phyloP scores from a whole-genome alignment of 2,888 invertebrate species.

The Deladenus siricidicola region DNA sequence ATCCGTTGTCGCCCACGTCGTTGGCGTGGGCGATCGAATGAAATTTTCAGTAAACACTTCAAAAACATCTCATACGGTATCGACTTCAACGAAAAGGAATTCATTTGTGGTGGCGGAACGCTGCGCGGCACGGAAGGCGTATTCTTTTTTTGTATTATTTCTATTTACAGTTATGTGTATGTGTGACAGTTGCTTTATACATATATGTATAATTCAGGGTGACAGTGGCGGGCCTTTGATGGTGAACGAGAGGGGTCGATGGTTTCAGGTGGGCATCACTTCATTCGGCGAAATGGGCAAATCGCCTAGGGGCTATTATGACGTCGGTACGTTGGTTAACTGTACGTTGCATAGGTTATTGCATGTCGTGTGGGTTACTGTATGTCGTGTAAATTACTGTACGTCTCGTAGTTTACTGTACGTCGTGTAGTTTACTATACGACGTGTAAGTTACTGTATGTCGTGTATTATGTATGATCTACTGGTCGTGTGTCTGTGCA shows the following conservation, averaged over 20 bases:
- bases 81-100: not conserved
- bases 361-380: no score
- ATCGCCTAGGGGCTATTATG: not conserved
- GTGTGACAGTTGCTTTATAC: no score
- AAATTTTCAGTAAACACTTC: not conserved
- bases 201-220: no score
- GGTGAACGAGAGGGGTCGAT: slow-evolving; percentile 1
- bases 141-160: not conserved
- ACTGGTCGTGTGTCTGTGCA: no score
- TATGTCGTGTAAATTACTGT: no score
- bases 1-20: no score
- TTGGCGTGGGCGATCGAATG: no score
- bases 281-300: not conserved
- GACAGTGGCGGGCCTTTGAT: slow-evolving; percentile 1
- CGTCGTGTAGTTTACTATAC: no score
- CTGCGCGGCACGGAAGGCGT: not conserved
- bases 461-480: no score
- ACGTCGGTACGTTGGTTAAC: slow-evolving; percentile 1
- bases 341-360: no score
- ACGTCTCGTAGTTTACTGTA: no score
- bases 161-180: not conserved
- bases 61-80: not conserved
- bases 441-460: no score
- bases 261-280: slow-evolving; percentile 3
- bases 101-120: slow-evolving; percentile 5